Evolutionary conservation across 2,888 invertebrate genomes (phyloP).

Genomic region (Brachypterus glaber): DNA sequence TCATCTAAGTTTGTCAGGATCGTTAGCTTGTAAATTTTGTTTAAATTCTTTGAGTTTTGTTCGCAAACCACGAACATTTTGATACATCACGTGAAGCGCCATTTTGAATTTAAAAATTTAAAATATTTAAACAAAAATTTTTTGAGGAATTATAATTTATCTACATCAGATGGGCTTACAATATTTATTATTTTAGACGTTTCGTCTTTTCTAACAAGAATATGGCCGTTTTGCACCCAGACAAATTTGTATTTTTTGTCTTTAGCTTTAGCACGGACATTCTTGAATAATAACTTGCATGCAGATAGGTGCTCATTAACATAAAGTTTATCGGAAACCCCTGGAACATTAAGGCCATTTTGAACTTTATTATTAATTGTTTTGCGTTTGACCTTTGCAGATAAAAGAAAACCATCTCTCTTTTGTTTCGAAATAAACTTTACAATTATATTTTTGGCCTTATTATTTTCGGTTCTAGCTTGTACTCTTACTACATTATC

Average conservation of each 20-base stretch:
- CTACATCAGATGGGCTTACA: slow-evolving; percentile 6
- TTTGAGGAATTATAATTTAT: slow-evolving; percentile 8
- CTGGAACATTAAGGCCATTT: slow-evolving; percentile 8
- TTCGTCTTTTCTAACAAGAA: slow-evolving; percentile 9
- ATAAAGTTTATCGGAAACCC: slow-evolving; percentile 11
- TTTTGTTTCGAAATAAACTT: too few relatives aligned
- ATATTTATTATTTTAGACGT: slow-evolving; percentile 10
- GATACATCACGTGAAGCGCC: slow-evolving; percentile 9
- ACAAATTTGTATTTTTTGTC: slow-evolving; percentile 11
- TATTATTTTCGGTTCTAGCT: slow-evolving; percentile 7
- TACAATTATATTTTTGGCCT: too few relatives aligned
- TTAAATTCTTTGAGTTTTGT: too few relatives aligned
- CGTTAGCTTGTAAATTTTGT: too few relatives aligned
- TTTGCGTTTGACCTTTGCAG: slow-evolving; percentile 9
- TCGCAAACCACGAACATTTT: too few relatives aligned
- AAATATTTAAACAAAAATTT: too few relatives aligned
- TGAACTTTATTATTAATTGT: slow-evolving; percentile 5
- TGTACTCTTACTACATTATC: slow-evolving; percentile 11
- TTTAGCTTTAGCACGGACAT: slow-evolving; percentile 7
- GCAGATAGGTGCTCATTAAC: slow-evolving; percentile 13
- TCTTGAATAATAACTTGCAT: slow-evolving; percentile 10
- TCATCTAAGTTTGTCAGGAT: slow-evolving; percentile 8
- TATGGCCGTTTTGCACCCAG: slow-evolving; percentile 13
- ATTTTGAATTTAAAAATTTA: too few relatives aligned
- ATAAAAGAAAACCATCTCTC: slow-evolving; percentile 10